These are phyloP conservation scores for Stylophora pistillata DNA, from an alignment of 64 coral and sea anemone genomes.

Conservation along the genomic window DNA sequence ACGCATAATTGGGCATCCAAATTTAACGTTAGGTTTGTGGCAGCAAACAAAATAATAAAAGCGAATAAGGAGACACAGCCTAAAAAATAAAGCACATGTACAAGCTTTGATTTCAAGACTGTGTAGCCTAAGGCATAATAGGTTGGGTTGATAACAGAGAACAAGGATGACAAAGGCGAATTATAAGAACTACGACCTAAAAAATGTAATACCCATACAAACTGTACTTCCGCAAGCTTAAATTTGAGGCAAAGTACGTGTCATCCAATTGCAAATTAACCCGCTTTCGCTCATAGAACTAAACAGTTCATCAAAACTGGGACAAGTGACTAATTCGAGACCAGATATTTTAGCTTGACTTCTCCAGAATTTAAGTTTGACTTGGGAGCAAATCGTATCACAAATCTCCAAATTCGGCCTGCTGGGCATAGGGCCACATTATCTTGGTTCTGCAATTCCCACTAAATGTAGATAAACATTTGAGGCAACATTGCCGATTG, in stretches of 20 bases:
- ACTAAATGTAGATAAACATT: background rate
- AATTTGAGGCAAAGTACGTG: background rate
- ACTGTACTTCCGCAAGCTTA: background rate
- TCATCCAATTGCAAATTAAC: no score
- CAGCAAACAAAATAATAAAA: no score
- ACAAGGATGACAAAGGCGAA: no score
- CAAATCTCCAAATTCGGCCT: conserved; percentile 7
- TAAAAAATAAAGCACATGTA: no score
- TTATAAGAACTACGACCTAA: no score
- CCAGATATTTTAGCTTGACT: background rate
- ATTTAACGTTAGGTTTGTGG: no score
- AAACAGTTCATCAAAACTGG: background rate
- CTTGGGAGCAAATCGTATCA: conserved; percentile 1
- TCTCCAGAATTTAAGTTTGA: background rate
- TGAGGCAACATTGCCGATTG: background rate
- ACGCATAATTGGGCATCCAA: no score
- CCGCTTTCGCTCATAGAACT: background rate
- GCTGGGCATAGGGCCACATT: background rate
- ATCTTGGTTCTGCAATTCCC: background rate
- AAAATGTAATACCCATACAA: background rate
- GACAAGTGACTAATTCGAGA: background rate
- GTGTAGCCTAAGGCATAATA: no score
- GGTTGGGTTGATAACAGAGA: no score
- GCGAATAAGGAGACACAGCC: no score
- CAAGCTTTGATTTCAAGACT: no score